Evolutionary conservation across 1,140 invertebrate species (phyloP).

Genomic region (Drosophila nigromelanica): DNA sequence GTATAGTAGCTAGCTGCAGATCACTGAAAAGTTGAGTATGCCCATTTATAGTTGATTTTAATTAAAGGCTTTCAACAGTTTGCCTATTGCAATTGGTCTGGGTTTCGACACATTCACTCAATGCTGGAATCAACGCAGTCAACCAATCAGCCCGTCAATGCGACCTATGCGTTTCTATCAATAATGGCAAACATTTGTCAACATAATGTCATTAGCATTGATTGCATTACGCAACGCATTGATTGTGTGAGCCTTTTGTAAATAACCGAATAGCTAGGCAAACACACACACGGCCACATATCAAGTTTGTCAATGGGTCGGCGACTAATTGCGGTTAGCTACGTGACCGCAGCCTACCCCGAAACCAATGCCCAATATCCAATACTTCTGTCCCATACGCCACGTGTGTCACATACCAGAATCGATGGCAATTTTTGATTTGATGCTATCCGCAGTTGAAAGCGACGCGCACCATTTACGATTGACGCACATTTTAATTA

Average conservation of each 20-base stretch:
- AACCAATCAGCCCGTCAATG: conserved; percentile 11
- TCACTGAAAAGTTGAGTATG: background rate
- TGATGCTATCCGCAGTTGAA: conserved; percentile 25
- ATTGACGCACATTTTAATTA: conserved; percentile 76
- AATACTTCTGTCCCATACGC: background rate
- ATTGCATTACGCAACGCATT: conserved; percentile 73
- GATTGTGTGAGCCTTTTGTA: conserved; percentile 76
- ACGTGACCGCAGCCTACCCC: conserved; percentile 55
- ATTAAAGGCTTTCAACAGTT: conserved; percentile 9
- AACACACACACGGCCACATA: conserved; percentile 33
- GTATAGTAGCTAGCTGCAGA: no score
- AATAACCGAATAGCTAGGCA: conserved; percentile 57
- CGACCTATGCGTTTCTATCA: conserved; percentile 68
- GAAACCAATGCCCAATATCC: conserved; percentile 1
- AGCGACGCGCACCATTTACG: conserved; percentile 53
- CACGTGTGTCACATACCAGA: conserved; percentile 22
- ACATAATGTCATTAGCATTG: conserved; percentile 82
- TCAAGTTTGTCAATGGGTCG: conserved; percentile 59
- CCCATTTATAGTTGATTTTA: conserved; percentile 3
- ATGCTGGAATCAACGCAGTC: conserved; percentile 29
- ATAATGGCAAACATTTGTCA: conserved; percentile 81
- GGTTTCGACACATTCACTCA: background rate
- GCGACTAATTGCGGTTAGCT: conserved; percentile 74
- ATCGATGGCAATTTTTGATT: conserved; percentile 38
- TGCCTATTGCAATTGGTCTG: background rate